Evolutionary conservation across 2,113 vertebrate genomes (phyloP).

Genomic region (Mesitornis unicolor): DNA sequence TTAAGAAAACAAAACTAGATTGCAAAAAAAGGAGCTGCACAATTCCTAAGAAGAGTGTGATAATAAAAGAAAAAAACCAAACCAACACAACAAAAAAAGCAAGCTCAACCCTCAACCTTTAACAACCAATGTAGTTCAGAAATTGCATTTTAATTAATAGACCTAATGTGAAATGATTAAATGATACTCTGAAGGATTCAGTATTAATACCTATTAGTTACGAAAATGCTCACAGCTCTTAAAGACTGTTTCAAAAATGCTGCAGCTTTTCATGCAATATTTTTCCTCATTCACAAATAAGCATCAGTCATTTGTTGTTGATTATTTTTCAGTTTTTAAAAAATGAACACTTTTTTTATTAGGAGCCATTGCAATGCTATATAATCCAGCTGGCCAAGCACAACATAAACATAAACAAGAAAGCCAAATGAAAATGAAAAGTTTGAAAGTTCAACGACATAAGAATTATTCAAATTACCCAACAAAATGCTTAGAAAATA

Average conservation of each 20-base stretch:
- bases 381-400: not conserved
- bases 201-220: not conserved
- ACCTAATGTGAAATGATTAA: not conserved
- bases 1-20: not conserved
- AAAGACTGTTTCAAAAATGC: not conserved
- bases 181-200: not conserved
- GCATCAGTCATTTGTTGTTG: not conserved
- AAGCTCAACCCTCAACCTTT: not conserved
- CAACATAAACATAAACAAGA: not conserved
- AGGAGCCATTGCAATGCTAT: not conserved
- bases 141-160: not conserved
- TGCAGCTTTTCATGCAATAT: not conserved
- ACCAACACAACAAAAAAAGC: too few species aligned
- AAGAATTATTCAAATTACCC: not conserved
- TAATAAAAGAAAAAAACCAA: not conserved
- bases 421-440: not conserved
- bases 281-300: not conserved
- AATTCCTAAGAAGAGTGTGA: not conserved
- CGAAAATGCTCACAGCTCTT: not conserved
- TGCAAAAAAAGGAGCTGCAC: not conserved
- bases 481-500: not conserved
- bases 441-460: not conserved
- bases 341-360: not conserved
- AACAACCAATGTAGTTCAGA: not conserved
- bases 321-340: not conserved